Percentiles rank a stretch among this genome's conserved stretches.
Conservation (phyloP, 2,888 invertebrate genomes). For the Philhelius pedissequus region DNA sequence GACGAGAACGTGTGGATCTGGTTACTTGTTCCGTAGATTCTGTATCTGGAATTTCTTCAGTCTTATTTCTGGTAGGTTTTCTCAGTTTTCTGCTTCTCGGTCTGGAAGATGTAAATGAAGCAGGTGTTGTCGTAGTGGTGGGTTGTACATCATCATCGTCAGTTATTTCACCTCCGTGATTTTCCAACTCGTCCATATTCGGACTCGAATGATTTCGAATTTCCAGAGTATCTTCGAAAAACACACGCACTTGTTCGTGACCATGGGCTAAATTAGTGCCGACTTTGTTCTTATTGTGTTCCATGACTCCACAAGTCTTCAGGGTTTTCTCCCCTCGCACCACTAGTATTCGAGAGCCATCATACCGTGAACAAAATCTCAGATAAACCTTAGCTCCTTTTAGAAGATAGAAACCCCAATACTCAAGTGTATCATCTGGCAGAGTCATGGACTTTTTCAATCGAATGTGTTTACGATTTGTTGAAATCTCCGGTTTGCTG, state of each 20-base stretch:
- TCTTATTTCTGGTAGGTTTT: slow-evolving; percentile 51
- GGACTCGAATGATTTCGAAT: slow-evolving; percentile 71
- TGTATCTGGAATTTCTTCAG: slow-evolving; percentile 24
- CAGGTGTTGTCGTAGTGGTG: background rate
- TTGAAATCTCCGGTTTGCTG: slow-evolving; percentile 85
- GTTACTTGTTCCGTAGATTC: background rate
- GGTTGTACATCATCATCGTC: slow-evolving; percentile 70
- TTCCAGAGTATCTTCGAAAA: slow-evolving; percentile 82
- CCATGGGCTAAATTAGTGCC: slow-evolving; percentile 80
- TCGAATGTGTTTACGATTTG: slow-evolving; percentile 86
- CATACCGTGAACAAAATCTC: slow-evolving; percentile 88
- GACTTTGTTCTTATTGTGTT: slow-evolving; percentile 84
- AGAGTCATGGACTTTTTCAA: slow-evolving; percentile 90
- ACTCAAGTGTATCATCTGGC: slow-evolving; percentile 91
- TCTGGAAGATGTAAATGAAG: slow-evolving; percentile 14
- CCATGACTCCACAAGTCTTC: slow-evolving; percentile 87
- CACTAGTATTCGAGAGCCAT: slow-evolving; percentile 89
- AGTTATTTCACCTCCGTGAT: slow-evolving; percentile 75
- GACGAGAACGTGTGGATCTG: slow-evolving; percentile 17
- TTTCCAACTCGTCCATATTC: slow-evolving; percentile 74
- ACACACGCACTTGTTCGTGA: slow-evolving; percentile 80
- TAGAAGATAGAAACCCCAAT: slow-evolving; percentile 92
- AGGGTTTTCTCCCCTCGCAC: slow-evolving; percentile 89
- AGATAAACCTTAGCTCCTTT: slow-evolving; percentile 88
- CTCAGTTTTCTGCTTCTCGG: slow-evolving; percentile 72